These are phyloP conservation scores for Scophthalmus maximus DNA, from an alignment of 2,113 vertebrate genomes.

Conservation along the genomic window DNA sequence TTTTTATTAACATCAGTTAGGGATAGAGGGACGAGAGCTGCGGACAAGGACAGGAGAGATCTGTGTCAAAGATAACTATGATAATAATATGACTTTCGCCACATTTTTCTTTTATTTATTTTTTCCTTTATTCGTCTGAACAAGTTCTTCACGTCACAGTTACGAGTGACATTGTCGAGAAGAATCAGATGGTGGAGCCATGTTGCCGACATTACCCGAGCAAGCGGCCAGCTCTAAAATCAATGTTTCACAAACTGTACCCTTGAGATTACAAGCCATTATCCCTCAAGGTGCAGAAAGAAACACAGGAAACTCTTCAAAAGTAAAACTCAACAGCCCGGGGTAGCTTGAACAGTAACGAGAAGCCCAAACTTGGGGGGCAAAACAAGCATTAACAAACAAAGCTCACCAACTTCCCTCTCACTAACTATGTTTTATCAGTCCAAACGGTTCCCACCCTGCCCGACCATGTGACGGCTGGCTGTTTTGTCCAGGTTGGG, in stretches of 20 bases:
- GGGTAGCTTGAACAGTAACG: slow-evolving; percentile 41
- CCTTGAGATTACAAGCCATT: slow-evolving; percentile 53
- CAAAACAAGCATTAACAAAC: slow-evolving; percentile 36
- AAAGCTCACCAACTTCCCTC: slow-evolving; percentile 49
- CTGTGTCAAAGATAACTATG: slow-evolving; percentile 32
- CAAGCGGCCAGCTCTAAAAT: slow-evolving; percentile 37
- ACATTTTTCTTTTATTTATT: no score
- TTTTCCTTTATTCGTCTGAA: slow-evolving; percentile 2
- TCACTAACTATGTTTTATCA: slow-evolving; percentile 78
- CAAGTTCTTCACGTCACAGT: slow-evolving; percentile 13
- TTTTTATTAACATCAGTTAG: slow-evolving; percentile 43
- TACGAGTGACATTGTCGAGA: slow-evolving; percentile 3
- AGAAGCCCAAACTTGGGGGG: slow-evolving; percentile 38
- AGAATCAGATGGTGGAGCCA: slow-evolving; percentile 14
- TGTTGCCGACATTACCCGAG: background rate
- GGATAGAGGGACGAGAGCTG: slow-evolving; percentile 13
- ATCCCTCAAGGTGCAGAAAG: slow-evolving; percentile 56
- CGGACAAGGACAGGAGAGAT: slow-evolving; percentile 42
- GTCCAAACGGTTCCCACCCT: slow-evolving; percentile 40
- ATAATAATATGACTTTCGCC: slow-evolving; percentile 35
- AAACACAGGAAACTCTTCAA: slow-evolving; percentile 65
- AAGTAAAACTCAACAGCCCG: slow-evolving; percentile 59
- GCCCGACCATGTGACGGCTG: slow-evolving; percentile 67
- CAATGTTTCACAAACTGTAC: slow-evolving; percentile 44
- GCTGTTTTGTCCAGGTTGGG: slow-evolving; percentile 82